phyloP scores from a whole-genome alignment of 2,797 vertebrate species.

The Darevskia nairensis region DNA sequence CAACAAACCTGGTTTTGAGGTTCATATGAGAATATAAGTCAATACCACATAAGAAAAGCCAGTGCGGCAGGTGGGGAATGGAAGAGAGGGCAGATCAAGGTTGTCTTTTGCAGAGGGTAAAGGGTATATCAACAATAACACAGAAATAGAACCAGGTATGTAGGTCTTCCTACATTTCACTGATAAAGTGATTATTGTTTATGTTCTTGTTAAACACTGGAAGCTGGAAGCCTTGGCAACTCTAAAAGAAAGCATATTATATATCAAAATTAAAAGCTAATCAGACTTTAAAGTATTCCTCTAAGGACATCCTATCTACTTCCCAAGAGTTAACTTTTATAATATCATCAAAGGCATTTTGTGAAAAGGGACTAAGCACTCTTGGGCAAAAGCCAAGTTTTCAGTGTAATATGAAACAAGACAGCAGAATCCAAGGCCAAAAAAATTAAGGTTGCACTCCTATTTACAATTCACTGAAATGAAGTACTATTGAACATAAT shows the following conservation, averaged over 20 bases:
- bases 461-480: not conserved
- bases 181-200: not conserved
- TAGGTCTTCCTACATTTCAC: conserved; percentile 15
- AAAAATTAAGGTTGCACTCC: conserved; percentile 7
- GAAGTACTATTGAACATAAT: not conserved
- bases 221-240: not conserved
- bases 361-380: conserved; percentile 17
- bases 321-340: not conserved
- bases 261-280: conserved; percentile 37
- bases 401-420: conserved; percentile 38
- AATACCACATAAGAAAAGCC: rapidly evolving
- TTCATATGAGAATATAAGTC: conserved; percentile 3
- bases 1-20: not conserved
- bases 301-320: not conserved
- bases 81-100: not conserved
- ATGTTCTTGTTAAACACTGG: conserved; percentile 5
- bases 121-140: not conserved
- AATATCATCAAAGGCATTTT: conserved; percentile 35
- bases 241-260: conserved; percentile 19
- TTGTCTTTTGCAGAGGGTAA: not conserved
- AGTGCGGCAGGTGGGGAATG: not conserved
- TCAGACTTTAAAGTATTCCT: conserved; percentile 23
- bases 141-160: not conserved
- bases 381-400: conserved; percentile 38
- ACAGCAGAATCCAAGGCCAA: conserved; percentile 43